These are phyloP conservation scores for Podilymbus podiceps DNA, from an alignment of 2,113 vertebrate species.

Conservation along the genomic window DNA sequence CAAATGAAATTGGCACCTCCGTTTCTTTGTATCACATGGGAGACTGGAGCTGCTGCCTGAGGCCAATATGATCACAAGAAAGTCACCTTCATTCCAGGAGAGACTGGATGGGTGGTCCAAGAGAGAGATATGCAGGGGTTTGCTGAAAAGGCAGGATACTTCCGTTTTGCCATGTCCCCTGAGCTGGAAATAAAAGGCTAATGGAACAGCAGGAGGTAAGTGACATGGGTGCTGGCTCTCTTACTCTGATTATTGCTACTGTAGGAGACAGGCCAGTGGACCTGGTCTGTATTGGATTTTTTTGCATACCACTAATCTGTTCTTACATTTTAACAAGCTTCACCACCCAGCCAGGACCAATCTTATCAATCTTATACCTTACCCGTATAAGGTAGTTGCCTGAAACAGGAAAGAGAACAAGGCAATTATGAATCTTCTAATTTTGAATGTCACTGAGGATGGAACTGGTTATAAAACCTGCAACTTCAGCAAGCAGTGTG, in stretches of 20 bases:
- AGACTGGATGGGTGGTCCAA: fast-evolving
- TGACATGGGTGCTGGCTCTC: neutral
- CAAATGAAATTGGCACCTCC: neutral
- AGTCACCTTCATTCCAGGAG: neutral
- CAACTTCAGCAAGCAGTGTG: neutral
- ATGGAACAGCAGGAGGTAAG: neutral
- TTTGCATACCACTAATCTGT: neutral
- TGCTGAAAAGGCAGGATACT: neutral
- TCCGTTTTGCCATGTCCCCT: neutral
- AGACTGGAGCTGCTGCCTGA: neutral
- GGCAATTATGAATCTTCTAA: neutral
- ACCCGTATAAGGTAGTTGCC: neutral
- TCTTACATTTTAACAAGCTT: neutral
- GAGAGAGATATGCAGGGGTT: neutral
- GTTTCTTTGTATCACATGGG: fast-evolving
- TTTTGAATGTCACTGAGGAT: neutral
- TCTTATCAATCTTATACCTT: no score
- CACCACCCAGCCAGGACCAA: neutral
- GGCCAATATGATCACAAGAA: neutral
- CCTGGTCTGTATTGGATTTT: neutral
- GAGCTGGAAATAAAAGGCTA: neutral
- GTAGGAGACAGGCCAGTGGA: neutral
- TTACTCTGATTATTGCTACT: neutral
- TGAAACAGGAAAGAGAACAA: neutral
- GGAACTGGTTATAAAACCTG: neutral